Evolutionary conservation across 2,888 invertebrate species (phyloP), one percentile per base, ranked within the genome.

Genomic region (Drosophila setosimentum): DNA sequence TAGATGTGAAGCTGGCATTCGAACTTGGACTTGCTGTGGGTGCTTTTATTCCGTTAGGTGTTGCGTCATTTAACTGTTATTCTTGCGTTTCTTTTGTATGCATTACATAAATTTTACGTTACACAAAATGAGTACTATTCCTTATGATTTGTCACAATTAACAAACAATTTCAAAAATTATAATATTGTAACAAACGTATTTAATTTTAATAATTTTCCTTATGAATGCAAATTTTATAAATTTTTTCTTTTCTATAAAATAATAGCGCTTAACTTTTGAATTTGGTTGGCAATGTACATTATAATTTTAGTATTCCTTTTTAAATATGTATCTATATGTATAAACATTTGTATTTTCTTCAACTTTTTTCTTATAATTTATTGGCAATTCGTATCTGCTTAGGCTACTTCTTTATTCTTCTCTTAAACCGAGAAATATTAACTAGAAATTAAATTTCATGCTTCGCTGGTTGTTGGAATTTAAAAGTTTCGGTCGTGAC

Each of bases 381-480:
- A 4, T 51, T 8, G 2, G 1, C 16, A 3, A 11, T 35, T 8
- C 3, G 2, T n/a, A 6, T 29, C 2, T 40, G n/a, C n/a, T n/a
- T 7, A 13, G 11, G 7, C 37, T 8, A 4, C 10, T 37, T 27
- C 4, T 5, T 16, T 35, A 4, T 4, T 24, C 21, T 8, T 11
- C 3, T 21, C 30, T 37, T 5, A 37, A 57, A 2, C n/a, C 8
- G 11, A 18, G 16, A 32, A 37, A 50, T 37, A 21, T 29, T 42
- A 68, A 65, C 3, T n/a, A 18, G 21, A 35, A 62, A 80, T 74
- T 73, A 85, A 77, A 74, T 73, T 82, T 85, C 61, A 70, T 73
- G 80, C 88, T 77, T 55, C 63, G 78, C 49, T 70, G 65, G 66
- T 68, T 66, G 74, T 48, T 66, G 48, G 57, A 76, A 62, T 74